phyloP scores from a whole-genome alignment of 2,888 invertebrate species.

The Synanthedon formicaeformis region DNA sequence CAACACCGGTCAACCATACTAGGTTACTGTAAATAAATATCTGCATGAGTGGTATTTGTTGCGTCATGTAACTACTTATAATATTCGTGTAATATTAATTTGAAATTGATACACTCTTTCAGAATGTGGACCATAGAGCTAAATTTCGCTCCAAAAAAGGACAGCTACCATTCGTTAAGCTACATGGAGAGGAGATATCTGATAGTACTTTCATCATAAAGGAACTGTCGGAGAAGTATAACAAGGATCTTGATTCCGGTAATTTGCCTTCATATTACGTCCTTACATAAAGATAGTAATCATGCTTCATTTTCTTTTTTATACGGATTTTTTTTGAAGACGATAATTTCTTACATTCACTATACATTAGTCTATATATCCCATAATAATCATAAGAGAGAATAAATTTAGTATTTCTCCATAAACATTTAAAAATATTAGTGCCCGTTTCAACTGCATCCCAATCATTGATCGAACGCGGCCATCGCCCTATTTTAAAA shows the following conservation, averaged over 20 bases:
- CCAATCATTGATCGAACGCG: neutral
- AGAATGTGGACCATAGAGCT: conserved; percentile 96
- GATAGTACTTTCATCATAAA: conserved; percentile 93
- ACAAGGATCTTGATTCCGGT: conserved; percentile 84
- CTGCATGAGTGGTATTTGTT: no score
- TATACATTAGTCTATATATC: no score
- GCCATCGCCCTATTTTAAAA: neutral
- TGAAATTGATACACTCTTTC: conserved; percentile 42
- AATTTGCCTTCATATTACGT: conserved; percentile 14
- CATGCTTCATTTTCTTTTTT: conserved; percentile 4
- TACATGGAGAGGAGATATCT: conserved; percentile 94
- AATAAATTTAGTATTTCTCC: no score
- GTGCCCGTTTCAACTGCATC: no score
- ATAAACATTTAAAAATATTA: no score
- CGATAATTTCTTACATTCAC: no score
- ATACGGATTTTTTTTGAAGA: neutral
- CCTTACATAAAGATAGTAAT: conserved; percentile 7
- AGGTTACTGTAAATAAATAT: no score
- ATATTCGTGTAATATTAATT: no score
- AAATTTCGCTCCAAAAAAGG: conserved; percentile 95
- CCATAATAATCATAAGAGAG: no score
- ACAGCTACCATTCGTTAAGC: conserved; percentile 92
- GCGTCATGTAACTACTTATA: no score
- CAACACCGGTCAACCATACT: no score
- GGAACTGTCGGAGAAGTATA: conserved; percentile 85